Conservation (phyloP, 2,888 invertebrate genomes). For the Eilema griseolum region DNA sequence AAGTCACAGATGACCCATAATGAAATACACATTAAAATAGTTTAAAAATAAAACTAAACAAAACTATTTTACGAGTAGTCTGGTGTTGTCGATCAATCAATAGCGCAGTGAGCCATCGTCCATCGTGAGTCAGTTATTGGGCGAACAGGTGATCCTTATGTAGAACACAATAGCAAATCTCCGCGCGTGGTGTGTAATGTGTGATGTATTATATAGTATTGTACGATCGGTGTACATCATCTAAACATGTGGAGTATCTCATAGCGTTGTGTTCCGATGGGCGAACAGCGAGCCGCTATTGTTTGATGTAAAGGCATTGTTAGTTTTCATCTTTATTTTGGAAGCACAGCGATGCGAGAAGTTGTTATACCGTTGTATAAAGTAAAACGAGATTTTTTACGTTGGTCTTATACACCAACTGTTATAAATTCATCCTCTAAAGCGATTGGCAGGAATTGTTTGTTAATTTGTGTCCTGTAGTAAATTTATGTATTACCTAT, state of each 20-base stretch:
- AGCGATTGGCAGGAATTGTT: not conserved
- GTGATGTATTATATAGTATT: conserved; percentile 26
- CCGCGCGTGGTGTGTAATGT: conserved; percentile 24
- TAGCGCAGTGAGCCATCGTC: conserved; percentile 52
- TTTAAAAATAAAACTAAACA: conserved; percentile 44
- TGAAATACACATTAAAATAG: conserved; percentile 26
- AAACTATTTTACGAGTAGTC: conserved; percentile 40
- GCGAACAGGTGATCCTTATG: conserved; percentile 63
- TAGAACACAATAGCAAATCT: conserved; percentile 57
- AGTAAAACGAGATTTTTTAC: not conserved
- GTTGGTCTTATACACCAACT: too few relatives aligned
- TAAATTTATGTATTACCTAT: not conserved
- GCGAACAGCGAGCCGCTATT: conserved; percentile 67
- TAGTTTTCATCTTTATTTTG: conserved; percentile 63
- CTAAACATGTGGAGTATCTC: conserved; percentile 73
- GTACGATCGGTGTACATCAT: conserved; percentile 47
- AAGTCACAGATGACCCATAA: conserved; percentile 17
- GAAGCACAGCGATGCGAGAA: conserved; percentile 30
- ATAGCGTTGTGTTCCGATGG: conserved; percentile 77
- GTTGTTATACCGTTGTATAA: conserved; percentile 10
- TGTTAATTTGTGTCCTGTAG: not conserved
- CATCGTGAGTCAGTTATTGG: conserved; percentile 39
- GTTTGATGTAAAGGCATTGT: conserved; percentile 65
- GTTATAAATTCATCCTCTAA: not conserved
- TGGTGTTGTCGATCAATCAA: conserved; percentile 58